Percentiles rank a stretch among this genome's conserved stretches.
Conservation (phyloP, 2,113 vertebrate species). For the Phalacrocorax pelagicus region DNA sequence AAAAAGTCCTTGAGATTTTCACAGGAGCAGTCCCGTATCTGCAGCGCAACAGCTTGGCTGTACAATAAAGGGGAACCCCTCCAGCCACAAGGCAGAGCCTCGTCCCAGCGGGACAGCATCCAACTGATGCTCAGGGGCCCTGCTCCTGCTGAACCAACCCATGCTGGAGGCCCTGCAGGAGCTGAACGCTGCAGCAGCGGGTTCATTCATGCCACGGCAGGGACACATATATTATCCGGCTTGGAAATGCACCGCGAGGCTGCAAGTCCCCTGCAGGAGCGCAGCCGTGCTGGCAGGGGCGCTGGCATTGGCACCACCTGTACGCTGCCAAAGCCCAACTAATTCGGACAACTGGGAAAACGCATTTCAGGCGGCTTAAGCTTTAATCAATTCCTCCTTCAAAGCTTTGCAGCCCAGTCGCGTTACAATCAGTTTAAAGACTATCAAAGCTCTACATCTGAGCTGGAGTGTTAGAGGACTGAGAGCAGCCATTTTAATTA, state of each 20-base stretch:
- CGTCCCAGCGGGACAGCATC: rapidly evolving
- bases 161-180: rapidly evolving
- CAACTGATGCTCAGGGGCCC: rapidly evolving
- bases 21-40: neutral
- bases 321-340: neutral
- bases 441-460: neutral
- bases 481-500: neutral
- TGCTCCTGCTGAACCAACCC: neutral
- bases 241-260: neutral
- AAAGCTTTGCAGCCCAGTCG: neutral
- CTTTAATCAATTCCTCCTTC: neutral
- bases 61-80: neutral
- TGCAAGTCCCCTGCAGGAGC: neutral
- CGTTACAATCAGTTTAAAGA: neutral
- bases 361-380: rapidly evolving
- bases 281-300: neutral
- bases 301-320: neutral
- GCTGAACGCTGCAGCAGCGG: neutral
- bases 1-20: neutral
- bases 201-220: rapidly evolving
- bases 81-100: neutral
- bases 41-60: neutral
- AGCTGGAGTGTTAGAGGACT: neutral
- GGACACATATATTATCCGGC: neutral
- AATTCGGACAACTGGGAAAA: neutral